Percentiles rank a stretch among this genome's conserved stretches.
Conservation (phyloP, 92 coral and sea anemone species). For the Plumapathes pennacea region DNA sequence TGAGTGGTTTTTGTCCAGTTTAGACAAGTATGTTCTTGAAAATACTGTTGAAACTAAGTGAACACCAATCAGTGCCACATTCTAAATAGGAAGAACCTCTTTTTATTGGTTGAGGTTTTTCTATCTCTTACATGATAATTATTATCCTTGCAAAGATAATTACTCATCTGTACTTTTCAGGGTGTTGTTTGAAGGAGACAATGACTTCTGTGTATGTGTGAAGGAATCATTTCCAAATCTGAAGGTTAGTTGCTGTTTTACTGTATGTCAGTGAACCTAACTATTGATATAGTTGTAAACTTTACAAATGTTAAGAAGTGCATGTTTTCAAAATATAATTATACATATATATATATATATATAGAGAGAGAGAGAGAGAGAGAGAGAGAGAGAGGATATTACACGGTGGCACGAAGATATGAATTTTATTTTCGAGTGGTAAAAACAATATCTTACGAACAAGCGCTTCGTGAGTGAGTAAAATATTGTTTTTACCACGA, state of each 20-base stretch:
- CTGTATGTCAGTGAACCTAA: too few relatives aligned
- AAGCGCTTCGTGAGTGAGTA: too few relatives aligned
- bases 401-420: too few relatives aligned
- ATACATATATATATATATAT: too few relatives aligned
- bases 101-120: neutral
- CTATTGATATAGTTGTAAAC: too few relatives aligned
- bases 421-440: too few relatives aligned
- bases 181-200: conserved; percentile 90
- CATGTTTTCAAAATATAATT: too few relatives aligned
- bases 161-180: conserved; percentile 14
- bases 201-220: conserved; percentile 90
- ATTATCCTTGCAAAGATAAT: neutral
- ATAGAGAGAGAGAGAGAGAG: too few relatives aligned
- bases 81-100: neutral
- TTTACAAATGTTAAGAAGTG: too few relatives aligned
- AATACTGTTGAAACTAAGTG: neutral
- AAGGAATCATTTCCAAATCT: conserved; percentile 92
- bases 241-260: conserved; percentile 74
- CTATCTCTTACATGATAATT: neutral
- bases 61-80: neutral
- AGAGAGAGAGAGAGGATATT: too few relatives aligned
- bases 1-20: conserved; percentile 97
- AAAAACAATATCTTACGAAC: too few relatives aligned
- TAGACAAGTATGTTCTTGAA: conserved; percentile 62
- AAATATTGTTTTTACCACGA: too few relatives aligned